Percentiles rank a stretch among this genome's conserved stretches.
phyloP scores from a whole-genome alignment of 2,888 invertebrate species.

The Bembecia ichneumoniformis region DNA sequence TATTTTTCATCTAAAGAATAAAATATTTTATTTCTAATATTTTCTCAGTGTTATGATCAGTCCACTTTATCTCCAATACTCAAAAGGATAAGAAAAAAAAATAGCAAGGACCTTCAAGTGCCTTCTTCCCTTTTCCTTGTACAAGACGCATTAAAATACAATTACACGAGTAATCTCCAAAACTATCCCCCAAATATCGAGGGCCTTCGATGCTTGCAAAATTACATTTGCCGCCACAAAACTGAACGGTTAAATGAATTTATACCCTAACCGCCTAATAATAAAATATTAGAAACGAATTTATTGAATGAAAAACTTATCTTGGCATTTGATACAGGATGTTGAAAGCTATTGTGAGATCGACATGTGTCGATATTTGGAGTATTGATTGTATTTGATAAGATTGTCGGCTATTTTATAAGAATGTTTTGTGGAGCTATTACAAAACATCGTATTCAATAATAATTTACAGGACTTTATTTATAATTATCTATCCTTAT shows the following conservation, averaged over 20 bases:
- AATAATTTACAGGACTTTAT: too few relatives aligned
- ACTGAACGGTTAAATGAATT: conserved; percentile 15
- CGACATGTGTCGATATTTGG: conserved; percentile 60
- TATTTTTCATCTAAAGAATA: too few relatives aligned
- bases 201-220: conserved; percentile 35
- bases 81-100: too few relatives aligned
- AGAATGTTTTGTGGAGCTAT: neutral
- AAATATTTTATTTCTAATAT: too few relatives aligned
- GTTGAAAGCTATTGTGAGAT: conserved; percentile 44
- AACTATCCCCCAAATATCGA: conserved; percentile 55
- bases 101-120: neutral
- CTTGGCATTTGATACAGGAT: conserved; percentile 34
- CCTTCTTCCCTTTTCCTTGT: conserved; percentile 31
- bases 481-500: too few relatives aligned
- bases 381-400: conserved; percentile 11
- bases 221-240: conserved; percentile 7
- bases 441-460: too few relatives aligned
- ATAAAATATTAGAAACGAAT: conserved; percentile 1
- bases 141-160: conserved; percentile 46
- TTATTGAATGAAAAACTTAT: conserved; percentile 10
- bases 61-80: too few relatives aligned
- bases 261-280: conserved; percentile 14
- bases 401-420: conserved; percentile 17
- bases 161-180: conserved; percentile 56
- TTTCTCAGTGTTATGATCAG: too few relatives aligned